These are phyloP conservation scores for Xanthia icteritia DNA, from an alignment of 2,888 invertebrate genomes.

Conservation along the genomic window DNA sequence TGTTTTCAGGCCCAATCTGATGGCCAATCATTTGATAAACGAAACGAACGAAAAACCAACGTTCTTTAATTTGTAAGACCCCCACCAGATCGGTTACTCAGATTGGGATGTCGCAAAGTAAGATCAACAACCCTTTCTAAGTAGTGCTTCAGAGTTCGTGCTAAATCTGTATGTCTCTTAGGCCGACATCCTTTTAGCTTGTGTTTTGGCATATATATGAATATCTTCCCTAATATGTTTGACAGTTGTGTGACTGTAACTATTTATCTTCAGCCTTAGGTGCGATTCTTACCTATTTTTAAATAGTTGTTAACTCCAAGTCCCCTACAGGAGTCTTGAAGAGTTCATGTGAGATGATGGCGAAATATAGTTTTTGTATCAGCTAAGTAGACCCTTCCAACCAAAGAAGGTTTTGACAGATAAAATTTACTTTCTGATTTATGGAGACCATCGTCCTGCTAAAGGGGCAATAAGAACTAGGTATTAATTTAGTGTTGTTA, in stretches of 20 bases:
- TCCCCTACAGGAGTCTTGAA: background rate
- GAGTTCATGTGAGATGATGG: background rate
- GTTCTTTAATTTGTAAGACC: constrained; percentile 36
- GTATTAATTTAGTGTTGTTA: background rate
- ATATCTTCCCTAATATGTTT: background rate
- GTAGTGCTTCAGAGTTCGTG: background rate
- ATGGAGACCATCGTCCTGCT: too few species aligned
- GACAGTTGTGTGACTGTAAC: background rate
- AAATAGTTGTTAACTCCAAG: background rate
- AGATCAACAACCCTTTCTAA: constrained; percentile 28
- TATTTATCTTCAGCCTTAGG: background rate
- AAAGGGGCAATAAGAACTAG: background rate
- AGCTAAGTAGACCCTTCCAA: background rate
- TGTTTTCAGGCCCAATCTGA: constrained; percentile 32
- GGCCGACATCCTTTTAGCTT: background rate
- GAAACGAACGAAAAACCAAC: constrained; percentile 44
- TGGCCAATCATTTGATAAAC: constrained; percentile 45
- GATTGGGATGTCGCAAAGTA: constrained; percentile 23
- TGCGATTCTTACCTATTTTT: background rate
- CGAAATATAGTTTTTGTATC: background rate
- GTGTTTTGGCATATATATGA: background rate
- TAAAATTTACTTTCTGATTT: background rate
- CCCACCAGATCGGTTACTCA: constrained; percentile 38
- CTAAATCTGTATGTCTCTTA: background rate
- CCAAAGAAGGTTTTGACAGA: background rate